Evolutionary conservation across 23 tunicate species (phyloP).

Genomic region (Halocynthia roretzi): DNA sequence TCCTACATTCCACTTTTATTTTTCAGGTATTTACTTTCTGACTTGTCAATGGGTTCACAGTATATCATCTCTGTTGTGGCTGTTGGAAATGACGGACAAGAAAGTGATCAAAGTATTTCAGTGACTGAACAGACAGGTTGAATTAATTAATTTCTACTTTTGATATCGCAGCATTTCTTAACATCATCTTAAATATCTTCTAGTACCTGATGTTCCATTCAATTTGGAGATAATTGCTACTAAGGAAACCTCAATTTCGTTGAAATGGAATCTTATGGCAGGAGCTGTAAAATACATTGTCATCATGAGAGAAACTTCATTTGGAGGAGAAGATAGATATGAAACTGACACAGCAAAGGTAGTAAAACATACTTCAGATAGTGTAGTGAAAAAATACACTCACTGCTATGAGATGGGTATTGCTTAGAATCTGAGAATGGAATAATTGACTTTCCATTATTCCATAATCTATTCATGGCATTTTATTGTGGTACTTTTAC

Average conservation of each 20-base stretch:
- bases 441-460: no score
- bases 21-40: neutral
- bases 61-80: constrained; percentile 1
- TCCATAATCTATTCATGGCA: no score
- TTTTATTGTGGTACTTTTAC: no score
- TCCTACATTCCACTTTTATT: neutral
- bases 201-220: constrained; percentile 7
- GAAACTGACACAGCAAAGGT: constrained; percentile 1
- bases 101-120: constrained; percentile 8
- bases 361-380: no score
- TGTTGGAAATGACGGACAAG: constrained; percentile 23
- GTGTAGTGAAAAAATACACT: no score
- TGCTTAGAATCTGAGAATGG: no score
- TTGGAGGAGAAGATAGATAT: neutral
- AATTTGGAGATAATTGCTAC: neutral
- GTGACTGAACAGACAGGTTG: constrained; percentile 21
- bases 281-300: constrained; percentile 14
- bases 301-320: neutral
- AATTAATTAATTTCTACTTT: neutral
- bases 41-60: constrained; percentile 5
- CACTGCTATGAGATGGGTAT: no score
- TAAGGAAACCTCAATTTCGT: constrained; percentile 10
- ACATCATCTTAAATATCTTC: neutral
- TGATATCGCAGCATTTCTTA: neutral
- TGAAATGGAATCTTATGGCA: constrained; percentile 3